A percentile compares a stretch with the other conserved stretches of the same genome.
Conservation (phyloP, 2,888 invertebrate genomes). For the Notocelia uddmanniana region DNA sequence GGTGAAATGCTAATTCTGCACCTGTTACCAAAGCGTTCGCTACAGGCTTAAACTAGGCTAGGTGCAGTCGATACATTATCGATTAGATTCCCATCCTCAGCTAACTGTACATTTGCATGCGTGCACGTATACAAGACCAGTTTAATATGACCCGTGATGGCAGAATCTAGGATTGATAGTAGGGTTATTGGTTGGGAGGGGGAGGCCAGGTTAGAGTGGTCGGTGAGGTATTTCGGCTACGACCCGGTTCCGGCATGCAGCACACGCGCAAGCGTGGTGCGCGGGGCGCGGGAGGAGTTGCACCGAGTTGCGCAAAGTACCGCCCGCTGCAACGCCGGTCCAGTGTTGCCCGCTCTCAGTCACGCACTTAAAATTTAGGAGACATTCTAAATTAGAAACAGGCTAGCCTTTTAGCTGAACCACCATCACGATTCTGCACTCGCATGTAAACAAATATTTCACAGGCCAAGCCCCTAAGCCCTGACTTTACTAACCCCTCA, state of each 20-base stretch:
- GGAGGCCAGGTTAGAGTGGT: slow-evolving; percentile 66
- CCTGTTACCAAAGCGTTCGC: slow-evolving; percentile 32
- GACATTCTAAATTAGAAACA: background rate
- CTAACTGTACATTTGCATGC: slow-evolving; percentile 85
- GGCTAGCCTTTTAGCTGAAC: no score
- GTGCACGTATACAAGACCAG: slow-evolving; percentile 75
- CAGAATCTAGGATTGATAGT: slow-evolving; percentile 47
- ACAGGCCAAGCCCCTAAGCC: no score
- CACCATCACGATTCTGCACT: no score
- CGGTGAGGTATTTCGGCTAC: slow-evolving; percentile 75
- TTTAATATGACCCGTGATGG: slow-evolving; percentile 58
- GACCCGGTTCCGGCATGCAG: slow-evolving; percentile 84
- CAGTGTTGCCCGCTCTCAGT: slow-evolving; percentile 25
- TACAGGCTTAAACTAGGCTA: slow-evolving; percentile 36
- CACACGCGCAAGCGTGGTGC: slow-evolving; percentile 79
- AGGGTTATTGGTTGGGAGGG: slow-evolving; percentile 56
- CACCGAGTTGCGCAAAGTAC: slow-evolving; percentile 84
- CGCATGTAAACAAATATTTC: no score
- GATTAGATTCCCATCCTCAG: slow-evolving; percentile 73
- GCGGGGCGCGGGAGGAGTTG: slow-evolving; percentile 66
- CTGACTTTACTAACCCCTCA: no score
- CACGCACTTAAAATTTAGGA: slow-evolving; percentile 17
- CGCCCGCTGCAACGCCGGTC: slow-evolving; percentile 66
- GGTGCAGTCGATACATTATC: slow-evolving; percentile 68
- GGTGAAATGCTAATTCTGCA: slow-evolving; percentile 20